Evolutionary conservation across 2,797 vertebrate genomes (phyloP), one percentile per base, ranked within the genome.

Genomic region (Falco columbarius): DNA sequence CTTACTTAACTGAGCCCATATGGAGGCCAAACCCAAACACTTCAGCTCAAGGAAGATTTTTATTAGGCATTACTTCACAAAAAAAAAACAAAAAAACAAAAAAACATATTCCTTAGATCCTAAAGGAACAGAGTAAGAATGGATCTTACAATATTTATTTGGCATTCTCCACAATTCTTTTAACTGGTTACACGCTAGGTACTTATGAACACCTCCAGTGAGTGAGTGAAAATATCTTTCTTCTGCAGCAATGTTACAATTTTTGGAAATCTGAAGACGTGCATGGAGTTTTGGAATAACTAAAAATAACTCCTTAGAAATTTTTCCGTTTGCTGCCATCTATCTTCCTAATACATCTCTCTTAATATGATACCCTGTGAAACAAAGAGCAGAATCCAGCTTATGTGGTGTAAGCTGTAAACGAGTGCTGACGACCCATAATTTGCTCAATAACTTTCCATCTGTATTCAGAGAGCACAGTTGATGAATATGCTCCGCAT

Each of bases 251-350:
- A n/a, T 0, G 1, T 29, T 24, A 70, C 19, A 23, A 11, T 24
- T 84, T 66, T 18, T 56, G 10, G 40, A 68, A 75, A 75, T 68
- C 1, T 1, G 36, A 52, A 83, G 72, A 62, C 34, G 29, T 3
- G 1, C 5, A 15, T 0, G 1, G 44, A 27, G 24, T 20, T 70
- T 40, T 63, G 13, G 34, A 79, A 49, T 47, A 77, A 42, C 46
- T 73, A 51, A 66, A 71, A 75, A 75, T 14, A 85, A 27, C 36
- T 77, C 74, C 72, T 62, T 42, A 73, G 40, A 82, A 73, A 73
- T 8, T 44, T 59, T 76, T 76, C 67, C 3, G 84, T 52, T 80
- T 93, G 84, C 71, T 92, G 91, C 81, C 89, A 91, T 87, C 87
- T 80, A 62, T 42, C 81, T 93, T 61, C 70, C 61, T 59, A 80